A percentile compares a stretch with the other conserved stretches of the same genome.
Conservation (phyloP, 2,888 invertebrate species). For the Caenorhabditis sp. region DNA sequence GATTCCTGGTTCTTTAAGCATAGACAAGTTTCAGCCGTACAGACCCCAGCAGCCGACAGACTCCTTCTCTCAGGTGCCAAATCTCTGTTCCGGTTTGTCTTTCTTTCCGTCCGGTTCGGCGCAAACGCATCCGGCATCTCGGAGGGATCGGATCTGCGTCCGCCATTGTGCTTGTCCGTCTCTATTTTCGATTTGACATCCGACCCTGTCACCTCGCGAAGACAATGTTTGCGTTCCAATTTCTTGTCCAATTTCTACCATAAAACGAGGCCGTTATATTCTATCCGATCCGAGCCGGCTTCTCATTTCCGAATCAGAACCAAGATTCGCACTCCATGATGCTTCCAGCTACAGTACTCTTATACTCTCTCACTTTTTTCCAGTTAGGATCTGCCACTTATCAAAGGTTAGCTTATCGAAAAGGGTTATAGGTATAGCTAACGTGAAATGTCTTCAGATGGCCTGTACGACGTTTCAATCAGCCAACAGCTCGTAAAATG, state of each 20-base stretch:
- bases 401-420: conserved; percentile 14
- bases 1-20: no score
- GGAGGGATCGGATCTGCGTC: no score
- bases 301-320: conserved; percentile 23
- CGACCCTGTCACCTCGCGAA: conserved; percentile 38
- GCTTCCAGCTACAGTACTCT: background rate
- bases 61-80: conserved; percentile 7
- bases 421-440: background rate
- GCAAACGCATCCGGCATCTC: conserved; percentile 44
- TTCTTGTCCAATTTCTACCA: conserved; percentile 32
- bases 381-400: background rate
- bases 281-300: conserved; percentile 21
- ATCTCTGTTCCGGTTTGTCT: conserved; percentile 11
- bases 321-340: background rate
- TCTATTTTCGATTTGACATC: conserved; percentile 54
- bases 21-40: background rate
- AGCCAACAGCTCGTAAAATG: conserved; percentile 10
- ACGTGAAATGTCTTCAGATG: conserved; percentile 11
- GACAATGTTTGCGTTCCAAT: conserved; percentile 37
- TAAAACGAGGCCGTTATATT: conserved; percentile 34
- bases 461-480: conserved; percentile 29
- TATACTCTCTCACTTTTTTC: background rate
- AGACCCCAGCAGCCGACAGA: conserved; percentile 11
- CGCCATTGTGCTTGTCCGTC: conserved; percentile 30
- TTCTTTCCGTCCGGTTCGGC: no score